Conservation (phyloP, 1,140 invertebrate genomes). For the Psix sp. region DNA sequence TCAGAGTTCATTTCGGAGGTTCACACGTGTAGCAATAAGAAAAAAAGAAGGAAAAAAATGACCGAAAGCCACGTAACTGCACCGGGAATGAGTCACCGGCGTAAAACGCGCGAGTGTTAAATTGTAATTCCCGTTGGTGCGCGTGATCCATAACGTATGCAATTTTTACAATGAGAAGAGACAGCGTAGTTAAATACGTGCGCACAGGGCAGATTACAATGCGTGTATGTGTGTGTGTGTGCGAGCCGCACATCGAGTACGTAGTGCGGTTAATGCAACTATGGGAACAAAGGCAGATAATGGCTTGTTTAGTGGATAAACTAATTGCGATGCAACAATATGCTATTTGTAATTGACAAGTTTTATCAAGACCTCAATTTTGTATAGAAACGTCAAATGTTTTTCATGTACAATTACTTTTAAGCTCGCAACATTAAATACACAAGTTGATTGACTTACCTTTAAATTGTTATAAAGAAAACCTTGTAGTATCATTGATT, state of each 20-base stretch:
- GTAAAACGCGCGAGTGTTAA: conserved; percentile 50
- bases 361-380: too few species aligned
- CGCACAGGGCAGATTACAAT: conserved; percentile 53
- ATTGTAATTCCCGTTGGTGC: conserved; percentile 57
- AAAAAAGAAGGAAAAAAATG: conserved; percentile 19
- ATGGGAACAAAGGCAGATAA: conserved; percentile 69
- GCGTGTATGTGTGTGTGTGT: conserved; percentile 15
- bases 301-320: conserved; percentile 64
- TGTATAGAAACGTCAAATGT: too few species aligned
- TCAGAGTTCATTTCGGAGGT: conserved; percentile 30
- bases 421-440: too few species aligned
- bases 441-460: too few species aligned
- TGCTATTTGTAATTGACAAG: conserved; percentile 59
- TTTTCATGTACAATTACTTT: too few species aligned
- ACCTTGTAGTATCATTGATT: too few species aligned
- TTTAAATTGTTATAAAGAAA: too few species aligned
- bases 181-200: conserved; percentile 41
- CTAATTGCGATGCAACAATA: conserved; percentile 66
- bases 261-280: conserved; percentile 39
- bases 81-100: conserved; percentile 48
- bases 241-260: conserved; percentile 3
- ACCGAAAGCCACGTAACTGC: conserved; percentile 51
- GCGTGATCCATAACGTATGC: conserved; percentile 56
- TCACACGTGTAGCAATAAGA: conserved; percentile 42
- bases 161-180: conserved; percentile 51